These are phyloP conservation scores for Rhopilema esculentum DNA, from an alignment of 30 jellyfish, hydroid and myxozoan species.

Conservation along the genomic window DNA sequence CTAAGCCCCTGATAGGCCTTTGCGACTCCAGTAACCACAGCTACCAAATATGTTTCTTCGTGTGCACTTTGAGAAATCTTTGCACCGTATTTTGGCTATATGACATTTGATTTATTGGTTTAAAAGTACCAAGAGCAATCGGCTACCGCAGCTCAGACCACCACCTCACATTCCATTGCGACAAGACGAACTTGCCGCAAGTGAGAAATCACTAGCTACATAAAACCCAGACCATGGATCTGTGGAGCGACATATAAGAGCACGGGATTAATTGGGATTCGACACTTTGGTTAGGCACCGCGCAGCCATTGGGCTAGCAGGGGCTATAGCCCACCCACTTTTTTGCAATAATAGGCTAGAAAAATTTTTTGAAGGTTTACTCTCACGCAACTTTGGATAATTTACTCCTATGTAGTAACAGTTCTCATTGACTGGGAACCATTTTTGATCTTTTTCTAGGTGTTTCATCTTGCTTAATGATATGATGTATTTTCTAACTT, in stretches of 20 bases:
- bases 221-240: constrained; percentile 10
- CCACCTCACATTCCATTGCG: constrained; percentile 23
- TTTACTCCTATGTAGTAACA: too few relatives aligned
- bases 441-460: too few relatives aligned
- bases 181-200: constrained; percentile 17
- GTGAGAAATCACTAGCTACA: constrained; percentile 2
- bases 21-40: background rate
- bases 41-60: background rate
- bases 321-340: too few relatives aligned
- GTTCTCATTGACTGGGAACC: too few relatives aligned
- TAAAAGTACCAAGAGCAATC: background rate
- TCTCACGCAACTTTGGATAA: too few relatives aligned
- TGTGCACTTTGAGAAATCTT: background rate
- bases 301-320: too few relatives aligned
- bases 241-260: background rate
- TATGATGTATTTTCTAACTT: too few relatives aligned
- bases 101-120: background rate
- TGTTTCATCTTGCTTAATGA: too few relatives aligned
- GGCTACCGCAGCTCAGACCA: background rate
- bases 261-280: too few relatives aligned
- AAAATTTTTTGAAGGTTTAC: too few relatives aligned
- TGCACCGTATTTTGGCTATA: background rate
- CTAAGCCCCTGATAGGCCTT: background rate
- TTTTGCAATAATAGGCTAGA: too few relatives aligned
- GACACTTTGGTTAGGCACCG: too few relatives aligned